Evolutionary conservation across 2,888 invertebrate species (phyloP), one percentile per base, ranked within the genome.

Genomic region (Ophion slaviceki): DNA sequence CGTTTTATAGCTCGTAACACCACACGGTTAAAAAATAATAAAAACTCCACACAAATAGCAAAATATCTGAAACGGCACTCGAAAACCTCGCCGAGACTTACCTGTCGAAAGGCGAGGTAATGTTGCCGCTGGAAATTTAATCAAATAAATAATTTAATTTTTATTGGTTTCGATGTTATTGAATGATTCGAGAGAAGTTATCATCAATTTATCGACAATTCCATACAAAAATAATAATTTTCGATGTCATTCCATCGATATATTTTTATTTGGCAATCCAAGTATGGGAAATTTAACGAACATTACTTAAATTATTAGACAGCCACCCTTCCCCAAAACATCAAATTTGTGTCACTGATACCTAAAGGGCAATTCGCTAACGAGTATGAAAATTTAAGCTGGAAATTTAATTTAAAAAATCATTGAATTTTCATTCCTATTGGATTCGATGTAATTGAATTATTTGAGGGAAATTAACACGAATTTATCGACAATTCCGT

Each of bases 41-140:
- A 82, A 82, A 70, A 68, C 70, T 64, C 59, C 59, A 66, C 68
- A 75, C 40, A 68, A 80, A 87, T 57, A 66, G 82, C 36, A 68
- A 84, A 87, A 79, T 86, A 87, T 86, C 84, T 83, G 76, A 79
- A 77, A 67, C 78, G 78, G 62, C 82, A 86, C 82, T 70, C 79
- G 32, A 76, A 87, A 88, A 87, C 85, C 80, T 83, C 85, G 81
- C 68, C 82, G 77, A 84, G 86, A 88, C 93, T 93, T 92, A 93
- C 93, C 93, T 93, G 90, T 90, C 91, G 89, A 92, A 89, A 87
- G 87, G 89, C 83, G 93, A 90, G 70, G 91, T 91, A 87, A 90
- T 85, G 89, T 93, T 93, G 89, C 90, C 91, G 87, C 93, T 93
- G 92, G 0, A 71, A 84, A 93, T 93, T 86, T n/a, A 72, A 75